phyloP scores from a whole-genome alignment of 2,797 vertebrate species.

The Gephyroberyx darwinii region DNA sequence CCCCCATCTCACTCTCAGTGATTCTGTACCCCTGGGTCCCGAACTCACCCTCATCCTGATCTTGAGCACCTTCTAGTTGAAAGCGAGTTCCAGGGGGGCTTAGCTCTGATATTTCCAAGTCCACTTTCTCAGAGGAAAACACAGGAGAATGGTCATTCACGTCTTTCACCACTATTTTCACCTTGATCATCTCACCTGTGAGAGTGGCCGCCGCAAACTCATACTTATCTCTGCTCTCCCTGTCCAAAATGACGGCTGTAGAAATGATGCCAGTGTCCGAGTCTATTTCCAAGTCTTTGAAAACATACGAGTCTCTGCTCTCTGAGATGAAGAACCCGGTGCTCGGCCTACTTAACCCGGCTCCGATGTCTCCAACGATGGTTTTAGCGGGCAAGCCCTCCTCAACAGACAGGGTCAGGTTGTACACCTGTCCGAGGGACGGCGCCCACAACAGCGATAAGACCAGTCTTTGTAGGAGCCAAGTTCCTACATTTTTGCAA shows the following conservation, averaged over 20 bases:
- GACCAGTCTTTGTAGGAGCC: conserved; percentile 44
- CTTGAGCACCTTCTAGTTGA: conserved; percentile 85
- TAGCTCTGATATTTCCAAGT: conserved; percentile 87
- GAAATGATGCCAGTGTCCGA: conserved; percentile 90
- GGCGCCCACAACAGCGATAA: conserved; percentile 61
- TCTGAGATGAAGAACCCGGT: conserved; percentile 93
- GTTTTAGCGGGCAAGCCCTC: conserved; percentile 90
- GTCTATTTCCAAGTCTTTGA: conserved; percentile 90
- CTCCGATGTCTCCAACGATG: conserved; percentile 88
- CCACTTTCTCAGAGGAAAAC: conserved; percentile 79
- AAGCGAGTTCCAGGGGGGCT: conserved; percentile 86
- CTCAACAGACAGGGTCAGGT: conserved; percentile 86
- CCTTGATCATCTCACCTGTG: conserved; percentile 87
- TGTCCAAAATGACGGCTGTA: conserved; percentile 87
- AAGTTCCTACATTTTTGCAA: conserved; percentile 7
- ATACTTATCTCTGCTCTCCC: conserved; percentile 87
- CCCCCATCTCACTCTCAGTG: conserved; percentile 56
- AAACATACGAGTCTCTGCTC: conserved; percentile 87
- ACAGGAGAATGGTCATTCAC: conserved; percentile 90
- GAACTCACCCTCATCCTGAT: conserved; percentile 86
- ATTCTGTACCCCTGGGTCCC: conserved; percentile 88
- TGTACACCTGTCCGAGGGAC: conserved; percentile 80
- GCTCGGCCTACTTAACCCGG: conserved; percentile 77
- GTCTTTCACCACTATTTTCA: conserved; percentile 86
- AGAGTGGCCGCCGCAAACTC: conserved; percentile 91